Conservation (phyloP, 2,888 invertebrate genomes). For the Scrobipalpa atriplicella region DNA sequence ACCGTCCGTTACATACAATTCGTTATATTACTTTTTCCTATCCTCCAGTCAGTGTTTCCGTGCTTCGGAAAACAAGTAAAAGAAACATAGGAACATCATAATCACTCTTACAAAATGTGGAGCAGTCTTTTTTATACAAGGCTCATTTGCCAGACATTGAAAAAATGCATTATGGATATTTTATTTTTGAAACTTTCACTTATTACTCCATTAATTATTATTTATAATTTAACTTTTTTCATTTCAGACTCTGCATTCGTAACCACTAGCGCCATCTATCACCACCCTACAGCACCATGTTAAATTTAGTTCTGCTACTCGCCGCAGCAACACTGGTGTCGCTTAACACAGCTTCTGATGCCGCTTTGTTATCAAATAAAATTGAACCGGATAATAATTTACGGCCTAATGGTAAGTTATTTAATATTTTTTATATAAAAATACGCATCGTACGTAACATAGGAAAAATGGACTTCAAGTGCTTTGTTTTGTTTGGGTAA, state of each 20-base stretch:
- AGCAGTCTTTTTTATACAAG: too few species aligned
- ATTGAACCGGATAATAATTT: slow-evolving; percentile 60
- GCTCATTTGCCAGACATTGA: neutral
- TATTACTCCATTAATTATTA: neutral
- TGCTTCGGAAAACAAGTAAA: too few species aligned
- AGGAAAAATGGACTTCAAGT: too few species aligned
- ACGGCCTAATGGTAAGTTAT: slow-evolving; percentile 60
- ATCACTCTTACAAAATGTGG: too few species aligned
- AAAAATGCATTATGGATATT: too few species aligned
- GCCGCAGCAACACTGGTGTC: slow-evolving; percentile 67
- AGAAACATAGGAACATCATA: too few species aligned
- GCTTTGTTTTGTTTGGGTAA: neutral
- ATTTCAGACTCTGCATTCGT: slow-evolving; percentile 25
- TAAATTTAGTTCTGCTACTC: slow-evolving; percentile 64
- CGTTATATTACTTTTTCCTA: too few species aligned
- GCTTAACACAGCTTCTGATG: slow-evolving; percentile 55
- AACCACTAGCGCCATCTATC: slow-evolving; percentile 56
- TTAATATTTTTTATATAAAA: neutral
- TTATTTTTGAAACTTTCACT: too few species aligned
- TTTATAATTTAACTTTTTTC: slow-evolving; percentile 1
- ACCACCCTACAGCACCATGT: slow-evolving; percentile 53
- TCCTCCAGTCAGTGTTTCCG: too few species aligned
- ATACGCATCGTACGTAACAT: neutral
- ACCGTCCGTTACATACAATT: too few species aligned
- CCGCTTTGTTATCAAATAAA: slow-evolving; percentile 59